Base-by-base conservation (phyloP, 2,113 vertebrate genomes). In the Poeciliopsis turrubarensis region DNA sequence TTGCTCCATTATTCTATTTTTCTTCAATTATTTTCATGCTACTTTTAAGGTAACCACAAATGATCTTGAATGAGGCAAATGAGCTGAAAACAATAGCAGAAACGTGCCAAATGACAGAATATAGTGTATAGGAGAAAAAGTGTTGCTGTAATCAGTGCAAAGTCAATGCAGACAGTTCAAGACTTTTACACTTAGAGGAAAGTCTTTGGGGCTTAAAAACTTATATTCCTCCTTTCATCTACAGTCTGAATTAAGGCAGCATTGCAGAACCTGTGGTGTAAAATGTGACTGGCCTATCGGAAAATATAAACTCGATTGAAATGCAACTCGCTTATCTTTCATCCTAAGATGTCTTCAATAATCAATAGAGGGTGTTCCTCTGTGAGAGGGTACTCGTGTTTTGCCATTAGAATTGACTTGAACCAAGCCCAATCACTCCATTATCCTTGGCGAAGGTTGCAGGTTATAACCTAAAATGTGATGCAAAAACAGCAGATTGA, bases 371-470 rank as follows among this genome's bases (percentile, higher is more conserved):
- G 89, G 89, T 79, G 89, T 89, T 85, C 60, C 78, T 27, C 81
- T 12, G 60, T 39, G 83, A 84, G 25, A 62, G 76, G 77, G 60
- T 65, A 87, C 87, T 87, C 84, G 60, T 83, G 80, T 91, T 91
- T 87, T 86, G 81, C 77, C 88, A 75, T 91, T 85, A 82, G 87
- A 86, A 92, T 91, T 86, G 87, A 85, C 87, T 85, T 70, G 72
- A 83, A 88, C 82, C 82, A n/a, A 82, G 74, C 82, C 87, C 90
- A 91, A 81, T 93, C 91, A 77, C 91, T 89, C 86, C 88, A 87
- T 91, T 91, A 92, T 93, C 91, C 93, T 94, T 93, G 90, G 90
- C 81, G 91, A 93, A 93, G 93, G 93, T 92, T 94, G 92, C 92
- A 85, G 93, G 94, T 94, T 93, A 74, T 39, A 92, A 92, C 88